Conservation (phyloP, 2,113 vertebrate genomes). For the Sula dactylatra region DNA sequence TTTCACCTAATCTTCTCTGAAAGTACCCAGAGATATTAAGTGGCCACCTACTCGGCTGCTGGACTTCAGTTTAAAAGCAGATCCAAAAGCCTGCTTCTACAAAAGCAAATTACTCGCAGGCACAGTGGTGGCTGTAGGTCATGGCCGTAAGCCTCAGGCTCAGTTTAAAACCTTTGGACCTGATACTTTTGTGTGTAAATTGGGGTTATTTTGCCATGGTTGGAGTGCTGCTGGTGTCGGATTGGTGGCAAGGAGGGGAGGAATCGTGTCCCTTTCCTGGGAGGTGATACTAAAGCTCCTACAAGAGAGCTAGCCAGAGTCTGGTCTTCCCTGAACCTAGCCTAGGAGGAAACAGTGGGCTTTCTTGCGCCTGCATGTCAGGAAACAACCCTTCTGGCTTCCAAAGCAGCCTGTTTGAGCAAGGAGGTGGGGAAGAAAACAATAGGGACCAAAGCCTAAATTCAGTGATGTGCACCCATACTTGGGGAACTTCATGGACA, state of each 20-base stretch:
- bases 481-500: accelerated
- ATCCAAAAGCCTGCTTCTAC: neutral
- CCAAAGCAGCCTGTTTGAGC: neutral
- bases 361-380: neutral
- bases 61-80: conserved; percentile 23
- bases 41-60: conserved; percentile 51
- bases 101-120: neutral
- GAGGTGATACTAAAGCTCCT: neutral
- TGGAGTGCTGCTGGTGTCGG: neutral
- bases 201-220: neutral
- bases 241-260: neutral
- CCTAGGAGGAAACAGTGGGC: neutral
- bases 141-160: neutral
- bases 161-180: neutral
- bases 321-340: neutral
- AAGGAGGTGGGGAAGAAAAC: neutral
- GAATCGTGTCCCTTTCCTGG: neutral
- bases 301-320: neutral
- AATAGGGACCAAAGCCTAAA: neutral
- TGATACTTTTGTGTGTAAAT: neutral
- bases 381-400: neutral
- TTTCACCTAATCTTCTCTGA: conserved; percentile 61
- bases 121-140: neutral
- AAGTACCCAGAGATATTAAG: conserved; percentile 51
- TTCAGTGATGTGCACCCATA: neutral